Evolutionary conservation across 2,797 vertebrate species (phyloP), one percentile per base, ranked within the genome.

Genomic region (Eupleurogrammus muticus): DNA sequence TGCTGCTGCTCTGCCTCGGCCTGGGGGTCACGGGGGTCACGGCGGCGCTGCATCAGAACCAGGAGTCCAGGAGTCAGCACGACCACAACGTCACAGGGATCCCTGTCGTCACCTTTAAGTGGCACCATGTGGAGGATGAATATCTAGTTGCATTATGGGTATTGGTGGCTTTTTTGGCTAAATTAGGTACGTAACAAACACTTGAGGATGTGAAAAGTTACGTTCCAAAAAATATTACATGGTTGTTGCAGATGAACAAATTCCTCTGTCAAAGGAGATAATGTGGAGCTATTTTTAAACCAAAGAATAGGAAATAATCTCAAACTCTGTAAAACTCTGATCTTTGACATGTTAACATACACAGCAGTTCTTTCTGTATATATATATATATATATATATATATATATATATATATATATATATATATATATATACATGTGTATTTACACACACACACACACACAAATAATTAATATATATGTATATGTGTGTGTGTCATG

Each of bases 131-230:
- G 70, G 34, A 87, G 54, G 1, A 5, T 0, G 88, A 92, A 0
- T 94, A 90, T 69, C 23, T 90, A 0, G 36, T 94, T 10, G 72
- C 61, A 0, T 17, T 95, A 16, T 94, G 92, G 93, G 71, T 95
- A 19, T n/a, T 94, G 38, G 92, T 94, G 75, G 80, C 89, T 17
- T 77, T 73, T 62, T 6, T 93, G 78, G 66, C 66, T 2, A 95
- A 95, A 79, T 12, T 94, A 74, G 92, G 93, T 95, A 93, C 17
- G 93, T 92, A 83, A 34, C 3, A 36, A 21, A 38, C 10, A 16
- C 36, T 58, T 56, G 9, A 24, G 7, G 9, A 12, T 3, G 38
- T 42, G 9, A 40, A 62, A 60, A 53, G 21, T n/a, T n/a, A n/a
- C n/a, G n/a, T n/a, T n/a, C n/a, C n/a, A n/a, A n/a, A n/a, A n/a